These are phyloP conservation scores for Drosophila kohkoa DNA, from an alignment of 1,140 invertebrate genomes.

Conservation along the genomic window DNA sequence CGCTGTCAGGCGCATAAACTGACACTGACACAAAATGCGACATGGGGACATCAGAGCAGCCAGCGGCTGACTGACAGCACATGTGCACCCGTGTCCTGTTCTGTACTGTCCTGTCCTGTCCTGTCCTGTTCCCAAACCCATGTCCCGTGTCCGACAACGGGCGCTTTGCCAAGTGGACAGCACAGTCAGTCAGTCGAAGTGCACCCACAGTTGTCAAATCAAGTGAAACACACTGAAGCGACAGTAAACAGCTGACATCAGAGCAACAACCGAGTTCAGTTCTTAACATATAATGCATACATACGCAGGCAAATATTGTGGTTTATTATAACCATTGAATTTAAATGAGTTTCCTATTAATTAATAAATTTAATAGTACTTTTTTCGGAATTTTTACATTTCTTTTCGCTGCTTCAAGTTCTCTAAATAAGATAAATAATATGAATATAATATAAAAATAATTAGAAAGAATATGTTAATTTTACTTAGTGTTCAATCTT, in stretches of 20 bases:
- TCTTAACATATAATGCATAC: background rate
- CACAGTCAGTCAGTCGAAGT: slow-evolving; percentile 17
- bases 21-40: slow-evolving; percentile 73
- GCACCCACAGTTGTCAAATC: slow-evolving; percentile 37
- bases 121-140: slow-evolving; percentile 15
- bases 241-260: slow-evolving; percentile 38
- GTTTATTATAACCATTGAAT: background rate
- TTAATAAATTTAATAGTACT: no score
- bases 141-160: slow-evolving; percentile 32
- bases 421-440: no score
- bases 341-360: no score
- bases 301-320: background rate
- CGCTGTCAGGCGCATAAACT: slow-evolving; percentile 77
- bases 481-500: no score
- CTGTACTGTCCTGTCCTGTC: slow-evolving; percentile 29
- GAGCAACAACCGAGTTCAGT: slow-evolving; percentile 2
- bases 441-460: no score
- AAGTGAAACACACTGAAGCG: slow-evolving; percentile 40
- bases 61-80: slow-evolving; percentile 48
- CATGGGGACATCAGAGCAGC: slow-evolving; percentile 38
- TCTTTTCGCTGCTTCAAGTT: background rate
- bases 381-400: background rate
- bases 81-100: slow-evolving; percentile 30
- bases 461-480: no score
- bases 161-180: slow-evolving; percentile 6